These are phyloP conservation scores for Gasterosteus nipponicus DNA, from an alignment of 2,113 vertebrate genomes.

Conservation along the genomic window DNA sequence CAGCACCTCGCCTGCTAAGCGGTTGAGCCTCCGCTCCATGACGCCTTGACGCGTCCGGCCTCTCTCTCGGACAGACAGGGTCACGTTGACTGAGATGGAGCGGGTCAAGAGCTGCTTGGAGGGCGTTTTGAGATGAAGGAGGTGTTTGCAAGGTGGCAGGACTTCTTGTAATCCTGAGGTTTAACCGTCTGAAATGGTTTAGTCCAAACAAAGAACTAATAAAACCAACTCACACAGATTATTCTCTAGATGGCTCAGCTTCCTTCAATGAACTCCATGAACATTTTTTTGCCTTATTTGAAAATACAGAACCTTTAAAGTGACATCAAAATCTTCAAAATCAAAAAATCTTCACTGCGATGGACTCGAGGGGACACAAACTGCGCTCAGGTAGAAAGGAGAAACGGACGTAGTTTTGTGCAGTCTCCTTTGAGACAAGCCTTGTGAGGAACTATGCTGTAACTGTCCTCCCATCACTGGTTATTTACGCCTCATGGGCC, in stretches of 20 bases:
- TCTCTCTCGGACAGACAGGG: not conserved
- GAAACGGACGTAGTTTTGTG: not conserved
- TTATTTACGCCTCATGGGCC: not conserved
- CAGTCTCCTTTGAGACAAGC: not conserved
- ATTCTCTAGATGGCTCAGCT: not conserved
- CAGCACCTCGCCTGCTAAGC: not conserved
- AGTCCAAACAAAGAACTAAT: not conserved
- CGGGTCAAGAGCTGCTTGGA: constrained; percentile 2
- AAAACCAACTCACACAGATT: not conserved
- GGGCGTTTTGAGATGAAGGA: not conserved
- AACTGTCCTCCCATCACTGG: not conserved
- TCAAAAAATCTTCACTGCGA: not conserved
- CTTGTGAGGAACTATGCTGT: not conserved
- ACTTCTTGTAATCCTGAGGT: not conserved
- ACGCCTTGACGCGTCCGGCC: not conserved
- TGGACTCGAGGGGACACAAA: not conserved
- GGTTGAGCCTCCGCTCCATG: not conserved
- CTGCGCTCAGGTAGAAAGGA: not conserved
- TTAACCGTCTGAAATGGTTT: not conserved
- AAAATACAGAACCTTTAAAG: not conserved
- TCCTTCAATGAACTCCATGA: not conserved
- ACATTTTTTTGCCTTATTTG: not conserved
- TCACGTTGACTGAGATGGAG: not conserved
- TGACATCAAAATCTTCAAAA: too few relatives aligned
- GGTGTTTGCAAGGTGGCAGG: not conserved